Evolutionary conservation across 2,797 vertebrate genomes (phyloP).

Genomic region (Diplodus puntazzo): DNA sequence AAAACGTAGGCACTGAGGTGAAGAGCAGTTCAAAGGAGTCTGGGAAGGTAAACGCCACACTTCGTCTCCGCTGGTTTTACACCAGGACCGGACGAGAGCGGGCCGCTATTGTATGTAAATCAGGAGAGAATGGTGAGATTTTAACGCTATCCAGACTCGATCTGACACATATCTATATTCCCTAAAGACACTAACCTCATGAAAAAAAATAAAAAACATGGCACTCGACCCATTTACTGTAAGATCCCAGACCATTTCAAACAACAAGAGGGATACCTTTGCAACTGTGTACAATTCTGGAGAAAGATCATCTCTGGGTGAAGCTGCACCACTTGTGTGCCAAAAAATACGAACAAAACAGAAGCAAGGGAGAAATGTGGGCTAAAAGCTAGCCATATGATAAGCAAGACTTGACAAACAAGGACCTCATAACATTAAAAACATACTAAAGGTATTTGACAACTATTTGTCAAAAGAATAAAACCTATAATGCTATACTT

Average conservation of each 20-base stretch:
- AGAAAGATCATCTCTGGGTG: conserved; percentile 43
- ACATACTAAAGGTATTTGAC: conserved; percentile 49
- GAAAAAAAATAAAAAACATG: conserved; percentile 61
- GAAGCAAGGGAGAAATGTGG: background rate
- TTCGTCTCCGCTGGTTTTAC: conserved; percentile 63
- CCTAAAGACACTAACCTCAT: conserved; percentile 43
- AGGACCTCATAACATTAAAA: conserved; percentile 55
- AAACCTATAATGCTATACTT: conserved; percentile 56
- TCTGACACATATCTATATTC: conserved; percentile 35
- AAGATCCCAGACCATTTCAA: conserved; percentile 57
- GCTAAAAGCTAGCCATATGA: conserved; percentile 43
- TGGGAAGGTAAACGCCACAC: conserved; percentile 84
- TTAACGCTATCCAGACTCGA: conserved; percentile 45
- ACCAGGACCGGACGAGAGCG: conserved; percentile 16
- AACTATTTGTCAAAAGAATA: conserved; percentile 59
- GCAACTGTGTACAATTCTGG: conserved; percentile 66
- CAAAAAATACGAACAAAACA: background rate
- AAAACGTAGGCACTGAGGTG: conserved; percentile 95
- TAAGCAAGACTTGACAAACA: conserved; percentile 45
- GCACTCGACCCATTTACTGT: conserved; percentile 65
- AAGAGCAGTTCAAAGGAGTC: conserved; percentile 90
- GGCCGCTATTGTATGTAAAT: conserved; percentile 28
- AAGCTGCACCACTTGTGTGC: conserved; percentile 51
- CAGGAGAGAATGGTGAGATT: conserved; percentile 39
- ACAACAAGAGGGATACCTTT: conserved; percentile 66